Base-by-base conservation (phyloP, 1,140 invertebrate species). In the Odontomachus brunneus region DNA sequence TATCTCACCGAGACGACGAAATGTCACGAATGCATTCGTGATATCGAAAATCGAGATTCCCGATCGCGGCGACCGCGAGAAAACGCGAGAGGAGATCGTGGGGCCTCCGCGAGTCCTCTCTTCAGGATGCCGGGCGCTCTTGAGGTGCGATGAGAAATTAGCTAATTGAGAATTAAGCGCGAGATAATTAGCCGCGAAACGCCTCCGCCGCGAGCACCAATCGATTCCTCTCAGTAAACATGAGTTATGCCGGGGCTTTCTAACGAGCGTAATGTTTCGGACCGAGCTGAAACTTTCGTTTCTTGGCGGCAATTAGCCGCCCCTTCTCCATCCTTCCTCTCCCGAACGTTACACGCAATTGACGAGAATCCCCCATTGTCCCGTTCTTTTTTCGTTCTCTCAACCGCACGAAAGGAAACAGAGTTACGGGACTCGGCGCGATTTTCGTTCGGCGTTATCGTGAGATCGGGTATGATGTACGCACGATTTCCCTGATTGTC, bases 191-290 rank as follows among this genome's bases (percentile, higher is more conserved):
- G 85, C 90, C 81, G 84, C 85, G 88, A 91, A 87, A 81, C 48
- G 62, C 74, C 84, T 63, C 72, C 59, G 55, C 38, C 22, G 26
- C 88, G 90, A 91, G 90, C 90, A n/a, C n/a, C n/a, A 89, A 92
- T 91, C 91, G 89, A 92, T 91, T 89, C 76, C 81, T 85, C 44
- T 80, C 84, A 85, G 73, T 87, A 89, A 88, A 80, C 88, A 83
- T 66, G 63, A 85, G 75, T 76, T 88, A 84, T 89, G 82, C 73
- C 72, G 24, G 48, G 76, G 83, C 86, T 87, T 87, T 87, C 84
- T 83, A 86, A 51, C 57, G 22, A 38, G 44, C 75, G 22, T 22
- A 53, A 29, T 55, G 69, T 60, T 85, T 75, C 65, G 57, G 44
- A 11, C 51, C 59, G 51, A 76, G 4, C 48, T 44, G 78, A 72